Conservation (phyloP, 1,140 invertebrate genomes). For the Drosophila watanabei region DNA sequence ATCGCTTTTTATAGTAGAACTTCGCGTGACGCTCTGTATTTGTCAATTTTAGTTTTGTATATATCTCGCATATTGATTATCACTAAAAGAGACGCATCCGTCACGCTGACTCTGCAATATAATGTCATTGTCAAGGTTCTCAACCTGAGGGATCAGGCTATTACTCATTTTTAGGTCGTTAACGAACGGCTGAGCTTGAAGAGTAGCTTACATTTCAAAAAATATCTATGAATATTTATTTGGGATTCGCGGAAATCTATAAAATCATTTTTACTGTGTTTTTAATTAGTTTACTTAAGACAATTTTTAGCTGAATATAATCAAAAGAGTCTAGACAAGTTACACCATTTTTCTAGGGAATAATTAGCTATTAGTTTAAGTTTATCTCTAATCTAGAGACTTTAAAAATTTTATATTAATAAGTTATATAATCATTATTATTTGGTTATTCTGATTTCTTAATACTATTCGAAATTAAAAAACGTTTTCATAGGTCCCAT, state of each 20-base stretch:
- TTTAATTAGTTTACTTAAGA: neutral
- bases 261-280: neutral
- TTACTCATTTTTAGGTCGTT: constrained; percentile 13
- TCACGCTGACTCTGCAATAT: constrained; percentile 22
- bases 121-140: constrained; percentile 39
- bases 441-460: no score
- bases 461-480: neutral
- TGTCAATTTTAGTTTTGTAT: constrained; percentile 22
- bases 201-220: neutral
- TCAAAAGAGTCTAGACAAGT: neutral
- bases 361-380: neutral
- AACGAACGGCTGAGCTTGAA: neutral
- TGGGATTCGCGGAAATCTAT: neutral
- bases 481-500: no score
- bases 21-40: constrained; percentile 32
- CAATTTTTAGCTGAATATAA: neutral
- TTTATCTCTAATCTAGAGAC: neutral
- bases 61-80: constrained; percentile 47
- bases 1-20: constrained; percentile 53
- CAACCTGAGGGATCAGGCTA: constrained; percentile 20
- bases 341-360: neutral
- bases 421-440: neutral
- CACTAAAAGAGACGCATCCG: constrained; percentile 32
- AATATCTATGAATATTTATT: neutral
- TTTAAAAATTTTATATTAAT: neutral